phyloP scores from a whole-genome alignment of 64 coral and sea anemone genomes.

The Actinia equina region DNA sequence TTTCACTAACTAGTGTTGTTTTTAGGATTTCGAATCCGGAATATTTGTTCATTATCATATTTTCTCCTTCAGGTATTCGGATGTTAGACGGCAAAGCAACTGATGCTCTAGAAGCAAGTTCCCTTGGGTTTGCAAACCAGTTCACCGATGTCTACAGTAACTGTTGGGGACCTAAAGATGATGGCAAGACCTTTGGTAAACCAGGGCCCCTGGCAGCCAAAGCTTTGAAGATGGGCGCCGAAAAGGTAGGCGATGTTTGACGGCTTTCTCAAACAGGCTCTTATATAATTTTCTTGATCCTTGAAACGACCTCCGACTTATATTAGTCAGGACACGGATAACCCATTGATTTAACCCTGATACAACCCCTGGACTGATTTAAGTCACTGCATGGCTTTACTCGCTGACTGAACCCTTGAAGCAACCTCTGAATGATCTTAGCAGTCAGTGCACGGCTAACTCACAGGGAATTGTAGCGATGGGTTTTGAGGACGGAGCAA shows the following conservation, averaged over 20 bases:
- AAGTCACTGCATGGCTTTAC: no score
- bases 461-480: no score
- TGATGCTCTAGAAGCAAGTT: slow-evolving; percentile 87
- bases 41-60: neutral
- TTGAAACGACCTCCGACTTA: no score
- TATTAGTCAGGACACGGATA: no score
- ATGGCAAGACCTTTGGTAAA: slow-evolving; percentile 98
- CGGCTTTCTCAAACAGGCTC: neutral
- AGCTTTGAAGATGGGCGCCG: slow-evolving; percentile 73
- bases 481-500: no score
- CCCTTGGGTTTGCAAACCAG: slow-evolving; percentile 75
- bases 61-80: slow-evolving; percentile 57
- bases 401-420: no score
- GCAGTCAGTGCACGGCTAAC: no score
- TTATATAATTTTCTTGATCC: neutral
- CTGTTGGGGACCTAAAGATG: slow-evolving; percentile 99
- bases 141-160: slow-evolving; percentile 89
- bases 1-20: no score
- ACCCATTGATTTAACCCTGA: no score
- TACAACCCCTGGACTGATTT: no score
- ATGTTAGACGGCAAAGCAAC: slow-evolving; percentile 97
- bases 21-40: no score
- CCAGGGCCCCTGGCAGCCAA: slow-evolving; percentile 85
- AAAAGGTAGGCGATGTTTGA: slow-evolving; percentile 39
- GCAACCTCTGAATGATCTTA: no score